Base-by-base conservation (phyloP, 2,888 invertebrate genomes). In the Drosophila nigricruria region DNA sequence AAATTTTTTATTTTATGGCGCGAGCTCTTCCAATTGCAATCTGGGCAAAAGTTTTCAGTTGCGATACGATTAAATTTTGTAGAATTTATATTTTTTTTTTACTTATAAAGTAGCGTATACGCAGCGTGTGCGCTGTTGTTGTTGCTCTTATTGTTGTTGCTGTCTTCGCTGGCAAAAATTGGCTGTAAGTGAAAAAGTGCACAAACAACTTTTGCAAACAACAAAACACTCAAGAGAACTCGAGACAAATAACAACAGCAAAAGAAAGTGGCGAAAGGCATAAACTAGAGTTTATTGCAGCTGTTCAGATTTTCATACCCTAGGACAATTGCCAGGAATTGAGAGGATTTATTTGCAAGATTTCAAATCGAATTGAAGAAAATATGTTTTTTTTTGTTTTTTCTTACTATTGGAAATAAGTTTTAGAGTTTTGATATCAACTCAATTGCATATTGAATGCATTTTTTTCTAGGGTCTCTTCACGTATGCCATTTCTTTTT, bases 151-250 rank as follows among this genome's bases (percentile, higher is more conserved):
- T 40, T 27, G 52, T 5, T 47, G 27, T n/a, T 49, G 50, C 23
- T 76, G 27, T 49, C 53, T n/a, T 36, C 58, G 58, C 12, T 47
- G 8, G 32, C 25, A 16, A 71, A 72, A 78, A 88, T 71, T 75
- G 88, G 65, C 66, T 75, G 50, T 65, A 69, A 76, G 73, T 79
- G 58, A 73, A 88, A 79, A 79, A 81, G 47, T 71, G 79, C 76
- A 70, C 65, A 79, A 82, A 59, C 70, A 81, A 79, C 53, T 69
- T 88, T 62, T 12, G 56, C 66, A 65, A 66, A 66, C 56, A 71
- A 64, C 81, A 75, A 71, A 86, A 64, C 70, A 81, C 68, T 81
- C 50, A 54, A 68, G 52, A 40, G 50, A 64, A 38, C 54, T 76
- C 43, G 30, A 42, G 34, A 40, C 27, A 59, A 49, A 49, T n/a